A percentile compares a stretch with the other conserved stretches of the same genome.
These are phyloP conservation scores for Sinodicranocentrus sp. DNA, from an alignment of 2,888 invertebrate genomes.

Conservation along the genomic window DNA sequence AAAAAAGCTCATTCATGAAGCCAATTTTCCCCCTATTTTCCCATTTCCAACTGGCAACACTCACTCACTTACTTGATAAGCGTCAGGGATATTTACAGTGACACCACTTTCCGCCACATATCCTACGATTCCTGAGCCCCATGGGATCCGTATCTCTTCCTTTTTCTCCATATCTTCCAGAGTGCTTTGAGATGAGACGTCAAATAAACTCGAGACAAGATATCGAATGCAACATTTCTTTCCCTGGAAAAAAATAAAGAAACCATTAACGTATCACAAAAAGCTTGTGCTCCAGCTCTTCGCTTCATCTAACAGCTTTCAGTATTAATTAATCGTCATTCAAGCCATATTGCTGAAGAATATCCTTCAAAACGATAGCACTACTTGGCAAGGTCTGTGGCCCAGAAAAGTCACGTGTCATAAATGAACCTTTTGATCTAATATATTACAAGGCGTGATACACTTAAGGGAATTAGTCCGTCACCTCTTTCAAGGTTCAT, in stretches of 20 bases:
- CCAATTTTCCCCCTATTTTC: background rate
- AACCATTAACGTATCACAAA: conserved; percentile 7
- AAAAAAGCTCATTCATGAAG: conserved; percentile 55
- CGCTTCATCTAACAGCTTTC: conserved; percentile 1
- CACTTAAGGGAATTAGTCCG: too few relatives aligned
- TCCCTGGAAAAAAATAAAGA: conserved; percentile 74
- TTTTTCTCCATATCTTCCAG: conserved; percentile 94
- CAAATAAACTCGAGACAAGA: conserved; percentile 95
- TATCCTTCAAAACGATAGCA: too few relatives aligned
- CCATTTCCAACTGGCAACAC: conserved; percentile 11
- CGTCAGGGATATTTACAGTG: conserved; percentile 96
- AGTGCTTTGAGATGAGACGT: conserved; percentile 95
- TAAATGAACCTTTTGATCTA: too few relatives aligned
- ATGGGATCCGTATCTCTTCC: conserved; percentile 94
- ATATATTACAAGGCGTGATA: too few relatives aligned
- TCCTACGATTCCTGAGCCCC: conserved; percentile 97
- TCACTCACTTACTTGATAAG: conserved; percentile 86
- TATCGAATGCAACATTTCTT: conserved; percentile 81
- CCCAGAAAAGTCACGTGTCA: too few relatives aligned
- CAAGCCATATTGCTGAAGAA: too few relatives aligned
- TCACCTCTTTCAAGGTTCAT: too few relatives aligned
- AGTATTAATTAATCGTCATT: conserved; percentile 10
- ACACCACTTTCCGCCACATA: conserved; percentile 96
- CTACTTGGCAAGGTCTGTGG: too few relatives aligned
- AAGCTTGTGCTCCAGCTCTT: background rate